Evolutionary conservation across 2,888 invertebrate genomes (phyloP), one percentile per base, ranked within the genome.

Genomic region (Anodontia alba): DNA sequence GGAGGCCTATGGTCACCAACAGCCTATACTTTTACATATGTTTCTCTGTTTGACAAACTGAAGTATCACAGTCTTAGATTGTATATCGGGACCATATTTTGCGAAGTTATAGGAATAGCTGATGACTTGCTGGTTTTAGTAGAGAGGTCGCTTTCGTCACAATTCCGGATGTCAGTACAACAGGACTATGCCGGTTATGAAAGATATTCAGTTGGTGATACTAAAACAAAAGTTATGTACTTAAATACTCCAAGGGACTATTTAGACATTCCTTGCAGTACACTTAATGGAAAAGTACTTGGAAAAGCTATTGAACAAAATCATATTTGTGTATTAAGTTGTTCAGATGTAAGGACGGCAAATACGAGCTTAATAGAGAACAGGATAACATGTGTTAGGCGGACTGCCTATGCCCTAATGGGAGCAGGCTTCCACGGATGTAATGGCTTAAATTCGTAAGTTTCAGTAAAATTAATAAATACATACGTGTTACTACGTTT

Each of bases 391-490:
- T 10, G 20, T 7, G 69, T 42, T 20, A 33, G 69, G n/a, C 31
- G 69, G 8, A 69, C 69, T 17, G 69, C 69, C 12, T 69, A 69
- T 69, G 42, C 69, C 8, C 43, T 69, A 20, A 69, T 38, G 69
- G 69, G 69, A 15, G 69, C 43, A 38, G 69, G 69, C 43, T 69
- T 69, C 23, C 69, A 69, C 38, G 69, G 69, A 26, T 20, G 17
- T 43, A 69, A 69, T 31, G 20, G 69, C 7, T 42, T 69, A 7
- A 43, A 69, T 43, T 42, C 69, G 23, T 15, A 36, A 43, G 69
- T 43, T 15, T 38, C 69, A 36, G 20, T 38, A n/a, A 7, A 7
- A 26, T n/a, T 69, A 38, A n/a, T 5, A 8, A 43, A 69, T 31
- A 7, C 23, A 15, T 69, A 42, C 38, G 43, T 69, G 20, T 29